Base-by-base conservation (phyloP, 1,140 invertebrate genomes). In the Helicoverpa zea region DNA sequence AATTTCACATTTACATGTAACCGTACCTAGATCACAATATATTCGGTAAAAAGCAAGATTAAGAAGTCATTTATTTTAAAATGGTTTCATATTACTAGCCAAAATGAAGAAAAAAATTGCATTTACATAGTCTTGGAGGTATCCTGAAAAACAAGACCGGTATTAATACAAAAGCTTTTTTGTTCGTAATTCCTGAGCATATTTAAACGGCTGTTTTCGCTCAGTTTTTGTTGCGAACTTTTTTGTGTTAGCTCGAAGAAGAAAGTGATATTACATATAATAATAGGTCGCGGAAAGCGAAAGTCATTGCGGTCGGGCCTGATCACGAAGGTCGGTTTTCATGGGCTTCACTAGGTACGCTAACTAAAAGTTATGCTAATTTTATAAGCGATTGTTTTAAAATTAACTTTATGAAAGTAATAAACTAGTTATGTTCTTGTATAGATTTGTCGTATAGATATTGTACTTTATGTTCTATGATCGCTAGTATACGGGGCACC, bases 261-360 rank as follows among this genome's bases (percentile, higher is more conserved):
- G 75, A 81, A 81, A 77, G 68, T 58, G 47, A 78, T 68, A 51
- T 74, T 73, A 74, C 54, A 61, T 74, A 78, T 77, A 77, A 81
- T 78, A 82, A 82, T 68, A 59, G 68, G 68, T 63, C 78, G 75
- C 54, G 18, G 81, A 90, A 89, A 88, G 83, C 77, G 86, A 89
- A 89, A 88, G 84, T 86, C 81, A 85, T 85, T 81, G 83, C 77
- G 78, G 78, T 76, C 59, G 58, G 75, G 80, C 59, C 72, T 86
- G 81, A 84, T 84, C 85, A 84, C 84, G 83, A 89, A 89, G 83
- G 86, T 86, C 82, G 74, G 35, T 29, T 73, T 85, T 72, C 80
- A 79, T 85, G 79, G 75, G 76, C 54, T 64, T 74, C 35, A 16
- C 14, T 77, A 77, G 75, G 49, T 30, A 72, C 68, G 18, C 9